Conservation (phyloP, 2,113 vertebrate species). For the Setophaga petechia region DNA sequence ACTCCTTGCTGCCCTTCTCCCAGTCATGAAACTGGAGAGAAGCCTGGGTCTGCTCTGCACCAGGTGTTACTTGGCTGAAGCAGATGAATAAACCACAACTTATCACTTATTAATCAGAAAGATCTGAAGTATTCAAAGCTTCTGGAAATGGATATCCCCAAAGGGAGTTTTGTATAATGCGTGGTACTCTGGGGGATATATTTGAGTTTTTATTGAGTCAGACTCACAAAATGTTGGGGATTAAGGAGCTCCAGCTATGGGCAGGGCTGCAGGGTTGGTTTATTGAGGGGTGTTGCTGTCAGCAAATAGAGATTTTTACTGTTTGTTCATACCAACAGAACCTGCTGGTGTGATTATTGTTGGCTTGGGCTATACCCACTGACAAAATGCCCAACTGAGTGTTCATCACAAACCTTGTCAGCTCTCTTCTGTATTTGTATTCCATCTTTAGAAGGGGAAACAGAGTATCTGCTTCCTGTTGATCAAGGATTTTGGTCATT, state of each 20-base stretch:
- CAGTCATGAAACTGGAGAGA: background rate
- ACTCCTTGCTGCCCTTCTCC: background rate
- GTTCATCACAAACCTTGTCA: background rate
- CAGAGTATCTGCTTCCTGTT: background rate
- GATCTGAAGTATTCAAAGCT: slow-evolving; percentile 28
- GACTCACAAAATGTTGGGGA: background rate
- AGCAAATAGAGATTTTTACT: background rate
- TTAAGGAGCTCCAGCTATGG: background rate
- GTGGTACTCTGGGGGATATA: background rate
- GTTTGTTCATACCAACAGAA: background rate
- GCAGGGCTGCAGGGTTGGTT: background rate
- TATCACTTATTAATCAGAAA: slow-evolving; percentile 64
- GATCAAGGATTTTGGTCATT: background rate
- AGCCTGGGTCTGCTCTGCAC: background rate
- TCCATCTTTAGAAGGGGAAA: background rate
- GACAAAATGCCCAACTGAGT: background rate
- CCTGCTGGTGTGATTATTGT: background rate
- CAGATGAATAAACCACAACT: slow-evolving; percentile 12
- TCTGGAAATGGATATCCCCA: slow-evolving; percentile 19
- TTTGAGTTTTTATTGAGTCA: slow-evolving; percentile 1
- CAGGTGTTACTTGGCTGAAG: background rate
- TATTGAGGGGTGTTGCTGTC: background rate
- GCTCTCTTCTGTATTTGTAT: background rate
- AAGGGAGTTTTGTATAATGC: background rate
- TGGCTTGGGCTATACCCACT: background rate